Evolutionary conservation across 1,140 invertebrate species (phyloP), one percentile per base, ranked within the genome.

Genomic region (Calycopis cecrops): DNA sequence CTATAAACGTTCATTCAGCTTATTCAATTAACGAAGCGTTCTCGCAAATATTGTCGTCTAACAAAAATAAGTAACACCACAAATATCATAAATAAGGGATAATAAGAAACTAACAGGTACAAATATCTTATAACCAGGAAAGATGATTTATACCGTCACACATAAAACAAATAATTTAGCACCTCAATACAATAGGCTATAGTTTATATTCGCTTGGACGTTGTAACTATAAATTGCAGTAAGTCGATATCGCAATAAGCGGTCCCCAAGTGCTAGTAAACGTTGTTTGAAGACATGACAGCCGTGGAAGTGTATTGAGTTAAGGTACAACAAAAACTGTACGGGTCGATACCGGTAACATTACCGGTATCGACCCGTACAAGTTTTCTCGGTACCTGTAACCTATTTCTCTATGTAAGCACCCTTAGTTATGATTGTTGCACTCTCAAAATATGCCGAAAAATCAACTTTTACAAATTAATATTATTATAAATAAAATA

Each of bases 161-260:
- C n/a, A n/a, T n/a, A 10, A n/a, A 12, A n/a, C 9, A 42, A 12
- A n/a, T 18, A 28, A 52, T 10, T 44, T 44, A 12, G 12, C 10
- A 9, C 42, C 3, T 53, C 33, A 10, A 21, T 33, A 7, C 16
- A 9, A 0, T 44, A 14, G 28, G 21, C 34, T 33, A 53, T 8
- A 16, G 38, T n/a, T 2, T 9, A 34, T 44, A 42, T 44, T 44
- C 4, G 52, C 42, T 40, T 42, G 52, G n/a, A 44, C 14, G 16
- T 42, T 35, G 49, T 51, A 21, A 6, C 35, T 40, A 52, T 33
- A 53, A 53, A 53, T 53, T 33, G 42, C 38, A 53, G 38, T 40
- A 52, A 53, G 52, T 28, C 52, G 52, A 53, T 53, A 53, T 28
- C 35, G 52, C 38, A 53, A 53, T 53, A 53, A 53, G 40, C 52